Evolutionary conservation across 1,140 invertebrate genomes (phyloP).

Genomic region (Araneus ventricosus): DNA sequence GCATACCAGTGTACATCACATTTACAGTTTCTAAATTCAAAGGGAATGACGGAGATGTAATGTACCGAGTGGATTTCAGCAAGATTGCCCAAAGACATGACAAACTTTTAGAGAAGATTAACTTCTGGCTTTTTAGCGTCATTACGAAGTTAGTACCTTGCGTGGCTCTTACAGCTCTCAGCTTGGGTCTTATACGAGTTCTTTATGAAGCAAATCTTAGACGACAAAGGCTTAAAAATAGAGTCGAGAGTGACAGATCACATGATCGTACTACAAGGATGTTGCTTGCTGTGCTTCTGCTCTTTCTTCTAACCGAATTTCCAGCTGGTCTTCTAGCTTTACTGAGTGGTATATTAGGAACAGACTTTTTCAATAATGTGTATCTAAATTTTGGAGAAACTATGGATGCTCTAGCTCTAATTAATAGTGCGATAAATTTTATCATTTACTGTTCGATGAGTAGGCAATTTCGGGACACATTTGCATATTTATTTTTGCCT

Average conservation of each 20-base stretch:
- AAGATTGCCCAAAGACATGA: conserved; percentile 83
- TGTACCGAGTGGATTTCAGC: conserved; percentile 83
- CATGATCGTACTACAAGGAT: conserved; percentile 92
- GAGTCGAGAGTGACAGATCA: conserved; percentile 53
- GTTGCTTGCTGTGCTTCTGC: conserved; percentile 89
- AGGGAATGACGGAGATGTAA: conserved; percentile 17
- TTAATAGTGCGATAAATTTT: conserved; percentile 96
- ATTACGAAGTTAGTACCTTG: conserved; percentile 92
- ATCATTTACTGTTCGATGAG: conserved; percentile 97
- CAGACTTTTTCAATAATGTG: conserved; percentile 87
- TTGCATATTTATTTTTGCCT: conserved; percentile 85
- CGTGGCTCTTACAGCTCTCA: conserved; percentile 89
- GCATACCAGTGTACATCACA: conserved; percentile 82
- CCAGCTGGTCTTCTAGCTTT: conserved; percentile 92
- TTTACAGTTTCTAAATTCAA: conserved; percentile 70
- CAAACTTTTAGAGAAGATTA: conserved; percentile 84
- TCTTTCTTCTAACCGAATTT: conserved; percentile 82
- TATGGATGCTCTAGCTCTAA: conserved; percentile 93
- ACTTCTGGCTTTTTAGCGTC: conserved; percentile 93
- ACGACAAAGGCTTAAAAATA: conserved; percentile 79
- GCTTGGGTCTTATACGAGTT: conserved; percentile 86
- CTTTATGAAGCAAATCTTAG: conserved; percentile 84
- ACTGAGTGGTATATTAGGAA: conserved; percentile 86
- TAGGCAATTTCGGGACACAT: conserved; percentile 93
- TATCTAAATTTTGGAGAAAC: conserved; percentile 87